Conservation (phyloP, 2,888 invertebrate species). For the Stenurella melanura region DNA sequence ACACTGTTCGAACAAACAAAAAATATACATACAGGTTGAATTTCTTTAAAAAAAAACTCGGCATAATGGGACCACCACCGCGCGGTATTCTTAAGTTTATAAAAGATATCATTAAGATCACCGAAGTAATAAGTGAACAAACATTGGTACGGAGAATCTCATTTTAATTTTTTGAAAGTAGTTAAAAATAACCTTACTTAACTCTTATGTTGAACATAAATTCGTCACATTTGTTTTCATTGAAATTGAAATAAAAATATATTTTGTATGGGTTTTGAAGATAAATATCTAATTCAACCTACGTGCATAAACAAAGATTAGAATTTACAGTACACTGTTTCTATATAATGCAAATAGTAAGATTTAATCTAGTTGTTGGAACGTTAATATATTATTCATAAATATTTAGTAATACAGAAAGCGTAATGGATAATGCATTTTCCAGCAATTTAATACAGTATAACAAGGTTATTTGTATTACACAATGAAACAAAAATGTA, state of each 20-base stretch:
- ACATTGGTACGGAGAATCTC: no score
- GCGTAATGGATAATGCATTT: constrained; percentile 10
- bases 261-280: neutral
- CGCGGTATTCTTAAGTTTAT: no score
- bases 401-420: constrained; percentile 13
- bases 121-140: no score
- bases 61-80: no score
- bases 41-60: no score
- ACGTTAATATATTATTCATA: constrained; percentile 16
- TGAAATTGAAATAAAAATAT: neutral
- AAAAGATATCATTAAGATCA: no score
- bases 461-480: neutral
- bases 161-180: no score
- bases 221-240: neutral
- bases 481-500: neutral
- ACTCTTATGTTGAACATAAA: neutral
- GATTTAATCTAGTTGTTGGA: neutral
- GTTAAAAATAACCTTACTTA: neutral
- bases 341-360: constrained; percentile 4
- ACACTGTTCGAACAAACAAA: no score
- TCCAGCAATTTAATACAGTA: neutral
- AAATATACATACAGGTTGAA: no score
- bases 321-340: neutral
- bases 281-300: constrained; percentile 18
- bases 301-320: constrained; percentile 1